Evolutionary conservation across 2,797 vertebrate species (phyloP), one percentile per base, ranked within the genome.

Genomic region (Rhabdophis nuchalis): DNA sequence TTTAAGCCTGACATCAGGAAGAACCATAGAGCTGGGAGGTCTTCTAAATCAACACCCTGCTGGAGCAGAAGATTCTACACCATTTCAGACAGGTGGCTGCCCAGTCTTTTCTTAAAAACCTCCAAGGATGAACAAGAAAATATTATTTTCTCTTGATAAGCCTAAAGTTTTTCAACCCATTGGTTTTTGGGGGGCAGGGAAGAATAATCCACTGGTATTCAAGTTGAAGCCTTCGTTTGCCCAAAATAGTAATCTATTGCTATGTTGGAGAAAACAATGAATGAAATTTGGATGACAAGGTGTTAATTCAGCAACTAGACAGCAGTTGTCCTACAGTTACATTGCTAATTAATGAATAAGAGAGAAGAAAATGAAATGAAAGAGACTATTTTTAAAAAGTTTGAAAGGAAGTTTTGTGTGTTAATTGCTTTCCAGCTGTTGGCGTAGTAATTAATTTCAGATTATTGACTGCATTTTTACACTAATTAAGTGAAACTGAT

Each of bases 361-460:
- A 95, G 92, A 93, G 54, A 93, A 94, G 86, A 92, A 82, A 61
- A 36, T 90, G 95, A 95, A 94, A 92, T 93, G 72, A 92, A 90
- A 92, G 77, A 82, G 56, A 46, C 91, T 93, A 93, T 54, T 0
- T 0, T 36, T 93, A 60, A 64, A 72, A 96, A 96, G 87, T 96
- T 95, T 95, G 91, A 93, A 92, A 86, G 1, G 50, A 86, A 64
- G 32, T 7, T 3, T 56, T n/a, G 95, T 94, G 93, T 93, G 97
- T 95, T 97, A 96, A 97, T 97, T 96, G 94, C 92, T 94, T 97
- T 93, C 95, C 95, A 97, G 95, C 95, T 97, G 96, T 94, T 97
- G 95, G 93, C 93, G 58, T 7, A 54, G 93, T 96, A 97, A 97
- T 98, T 97, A 97, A 96, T 96, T 95, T 95, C 93, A 95, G 94